Percentiles rank a stretch among this genome's conserved stretches.
These are phyloP conservation scores for Unio delphinus DNA, from an alignment of 2,888 invertebrate genomes.

Conservation along the genomic window DNA sequence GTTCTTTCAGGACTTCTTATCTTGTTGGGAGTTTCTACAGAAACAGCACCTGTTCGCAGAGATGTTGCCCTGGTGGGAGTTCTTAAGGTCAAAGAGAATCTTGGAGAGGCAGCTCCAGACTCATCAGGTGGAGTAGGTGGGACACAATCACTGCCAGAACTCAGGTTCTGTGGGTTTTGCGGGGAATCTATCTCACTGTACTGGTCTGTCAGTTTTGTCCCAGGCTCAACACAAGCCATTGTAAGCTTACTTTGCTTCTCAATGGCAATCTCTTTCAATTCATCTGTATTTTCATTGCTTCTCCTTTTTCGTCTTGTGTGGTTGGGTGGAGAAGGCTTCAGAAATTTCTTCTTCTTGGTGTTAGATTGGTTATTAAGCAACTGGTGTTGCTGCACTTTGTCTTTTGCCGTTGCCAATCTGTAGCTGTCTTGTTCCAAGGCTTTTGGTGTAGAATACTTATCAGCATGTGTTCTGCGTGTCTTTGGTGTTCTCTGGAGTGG, in stretches of 20 bases:
- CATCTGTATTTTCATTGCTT: slow-evolving; percentile 10
- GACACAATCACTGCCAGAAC: slow-evolving; percentile 58
- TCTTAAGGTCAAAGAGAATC: too few species aligned
- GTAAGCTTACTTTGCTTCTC: background rate
- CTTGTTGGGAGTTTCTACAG: too few species aligned
- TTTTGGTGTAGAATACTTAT: slow-evolving; percentile 19
- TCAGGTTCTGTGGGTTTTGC: slow-evolving; percentile 28
- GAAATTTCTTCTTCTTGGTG: background rate
- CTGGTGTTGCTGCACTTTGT: slow-evolving; percentile 3
- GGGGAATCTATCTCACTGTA: slow-evolving; percentile 1
- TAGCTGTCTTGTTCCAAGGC: slow-evolving; percentile 8
- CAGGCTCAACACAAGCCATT: background rate
- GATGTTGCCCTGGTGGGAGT: too few species aligned
- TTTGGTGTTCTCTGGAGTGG: slow-evolving; percentile 13
- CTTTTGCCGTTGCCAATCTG: slow-evolving; percentile 1
- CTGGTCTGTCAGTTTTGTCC: slow-evolving; percentile 1
- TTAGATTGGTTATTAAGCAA: background rate
- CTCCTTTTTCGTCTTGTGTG: slow-evolving; percentile 12
- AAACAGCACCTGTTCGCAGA: too few species aligned
- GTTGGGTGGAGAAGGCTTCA: too few species aligned
- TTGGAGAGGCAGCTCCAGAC: slow-evolving; percentile 2
- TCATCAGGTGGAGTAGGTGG: slow-evolving; percentile 67
- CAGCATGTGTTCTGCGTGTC: slow-evolving; percentile 12
- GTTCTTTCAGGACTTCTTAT: too few species aligned
- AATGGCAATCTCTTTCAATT: background rate